Evolutionary conservation across 1,140 invertebrate genomes (phyloP), one percentile per base, ranked within the genome.

Genomic region (Drosophila biarmipes): DNA sequence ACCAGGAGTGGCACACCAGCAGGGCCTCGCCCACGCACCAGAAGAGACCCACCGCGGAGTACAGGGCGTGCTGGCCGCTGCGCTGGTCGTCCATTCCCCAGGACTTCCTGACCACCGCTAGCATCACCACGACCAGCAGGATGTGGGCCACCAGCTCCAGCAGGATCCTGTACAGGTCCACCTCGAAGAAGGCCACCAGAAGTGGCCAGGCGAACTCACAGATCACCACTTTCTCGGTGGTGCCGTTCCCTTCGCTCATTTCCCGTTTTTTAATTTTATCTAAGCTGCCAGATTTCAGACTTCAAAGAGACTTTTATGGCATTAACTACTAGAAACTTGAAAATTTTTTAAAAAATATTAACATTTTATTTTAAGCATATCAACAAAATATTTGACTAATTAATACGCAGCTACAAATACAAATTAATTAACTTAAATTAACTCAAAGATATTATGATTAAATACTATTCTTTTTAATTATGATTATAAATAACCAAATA

Each of bases 31-130:
- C 52, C 8, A 55, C 10, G 12, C 55, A 56, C 12, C 68, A 27
- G 11, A 80, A 31, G 2, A 68, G 27, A 0, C 43, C 81, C 38
- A 80, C 0, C 0, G 40, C 46, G 40, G 38, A 51, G 35, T 52
- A 76, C 10, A 61, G 48, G 1, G 62, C 66, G 14, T 85, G 80
- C 5, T 38, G 21, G 0, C 67, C 57, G 2, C 34, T 86, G 3
- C 51, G 6, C 0, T 0, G 0, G 12, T 73, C 17, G 1, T 24
- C 14, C 10, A 77, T 17, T 0, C 17, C 7, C 2, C 42, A 1
- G 38, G 76, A 77, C 12, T 37, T 55, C 2, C 6, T 24, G 8
- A 8, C 27, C 10, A 86, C 34, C 6, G 29, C 12, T 10, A 40
- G 7, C 0, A 35, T 21, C 8, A 72, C 21, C 1, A 21, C 8